Base-by-base conservation (phyloP, 2,888 invertebrate genomes). In the Nephrotoma guestfalica region DNA sequence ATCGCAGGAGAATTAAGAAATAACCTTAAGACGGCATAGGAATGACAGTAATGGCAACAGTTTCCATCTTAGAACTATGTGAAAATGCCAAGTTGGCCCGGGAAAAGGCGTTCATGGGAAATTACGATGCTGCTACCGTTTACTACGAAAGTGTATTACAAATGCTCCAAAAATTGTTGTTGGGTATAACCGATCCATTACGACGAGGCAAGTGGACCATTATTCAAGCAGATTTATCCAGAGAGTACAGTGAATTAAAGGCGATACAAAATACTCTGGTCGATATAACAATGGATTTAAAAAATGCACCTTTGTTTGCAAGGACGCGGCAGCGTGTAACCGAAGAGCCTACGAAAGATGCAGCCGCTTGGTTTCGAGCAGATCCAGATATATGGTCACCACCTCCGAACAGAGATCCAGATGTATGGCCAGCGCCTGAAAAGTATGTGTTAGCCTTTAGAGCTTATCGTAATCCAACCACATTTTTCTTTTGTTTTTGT, bases 41-140 rank as follows among this genome's bases (percentile, higher is more conserved):
- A 94, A 94, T 94, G 94, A 94, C 94, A 93, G 94, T 94, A 92
- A 97, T 97, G 97, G 96, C 96, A 92, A 91, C 91, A 89, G 96
- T 96, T 92, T 96, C 96, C 90, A 95, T 96, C 91, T 95, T 95
- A 92, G 97, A 97, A 93, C 97, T 98, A 92, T 96, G 96, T 93
- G 98, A 98, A 93, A 98, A 98, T 93, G 96, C 98, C 87, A 97
- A 97, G 92, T 92, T 98, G 92, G 99, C 98, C 87, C 94, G 99
- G 90, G 98, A 99, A 93, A 97, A 96, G 95, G 97, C 98, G 88
- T 93, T 99, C 90, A 95, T 97, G 90, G 98, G 99, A 40, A 97
- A 98, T 92, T 99, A 99, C 91, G 98, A 99, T 90, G 96, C 97
- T 88, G 96, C 99, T 41, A 94, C 96, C 88, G 96, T 98, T 87